Evolutionary conservation across 2,888 invertebrate genomes (phyloP), one percentile per base, ranked within the genome.

Genomic region (Corbicula japonica): DNA sequence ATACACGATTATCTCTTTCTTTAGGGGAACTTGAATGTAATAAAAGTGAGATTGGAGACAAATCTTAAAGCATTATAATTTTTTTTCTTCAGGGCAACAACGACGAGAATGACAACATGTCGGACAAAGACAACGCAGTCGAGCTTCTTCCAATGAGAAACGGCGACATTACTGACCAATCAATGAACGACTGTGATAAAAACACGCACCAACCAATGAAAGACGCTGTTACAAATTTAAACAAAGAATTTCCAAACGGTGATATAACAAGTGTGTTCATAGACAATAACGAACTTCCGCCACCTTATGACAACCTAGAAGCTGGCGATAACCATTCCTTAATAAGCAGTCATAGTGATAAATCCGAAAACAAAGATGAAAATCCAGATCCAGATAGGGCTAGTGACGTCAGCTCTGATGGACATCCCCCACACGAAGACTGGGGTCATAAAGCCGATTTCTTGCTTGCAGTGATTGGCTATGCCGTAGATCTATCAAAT

Each of bases 371-470:
- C 2, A 79, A 81, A 35, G 72, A 76, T 18, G 84, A 75, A 1
- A 82, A 84, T 41, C 58, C 73, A 23, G 68, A 76, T 26, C 72
- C 76, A 50, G 58, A 63, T 15, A 76, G 71, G 21, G 41, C 48
- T n/a, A 66, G 58, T 18, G 65, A 75, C 26, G 46, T 54, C n/a
- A 34, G 68, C 26, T 52, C 58, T n/a, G 65, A 54, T 8, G 73
- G 65, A 34, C 74, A 50, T n/a, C 85, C 80, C 12, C 84, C 86
- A 12, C 76, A 97, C 12, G 97, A 97, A 94, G 97, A 97, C 3
- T 98, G 97, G 97, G 96, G 96, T 93, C 92, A 97, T 95, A 98
- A 98, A 95, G 97, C 97, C 80, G 98, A 98, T 95, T 98, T 98
- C 95, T 95, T 98, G 92, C 96, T 98, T 89, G 98, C 98, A 72